Conservation (phyloP, 2,113 vertebrate genomes). For the Aptenodytes forsteri region DNA sequence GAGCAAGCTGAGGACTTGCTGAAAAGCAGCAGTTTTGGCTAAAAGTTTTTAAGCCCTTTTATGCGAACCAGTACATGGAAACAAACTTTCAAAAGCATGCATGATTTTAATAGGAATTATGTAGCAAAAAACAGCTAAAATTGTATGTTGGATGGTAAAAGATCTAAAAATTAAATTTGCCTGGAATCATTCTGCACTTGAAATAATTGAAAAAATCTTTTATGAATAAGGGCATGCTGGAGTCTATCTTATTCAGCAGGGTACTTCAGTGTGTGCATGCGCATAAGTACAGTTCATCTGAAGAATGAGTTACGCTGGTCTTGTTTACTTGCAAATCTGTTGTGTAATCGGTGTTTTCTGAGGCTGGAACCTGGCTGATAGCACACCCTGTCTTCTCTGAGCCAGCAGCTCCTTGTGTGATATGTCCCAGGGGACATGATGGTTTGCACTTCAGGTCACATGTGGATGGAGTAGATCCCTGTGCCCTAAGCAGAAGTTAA, state of each 20-base stretch:
- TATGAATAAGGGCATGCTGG: not conserved
- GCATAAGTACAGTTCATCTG: not conserved
- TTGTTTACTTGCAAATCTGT: not conserved
- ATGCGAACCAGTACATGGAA: not conserved
- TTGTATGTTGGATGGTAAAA: not conserved
- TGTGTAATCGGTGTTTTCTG: not conserved
- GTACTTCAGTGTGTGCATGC: not conserved
- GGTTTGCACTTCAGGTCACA: not conserved
- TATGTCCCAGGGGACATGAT: not conserved
- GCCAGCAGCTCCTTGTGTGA: not conserved
- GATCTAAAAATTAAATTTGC: not conserved
- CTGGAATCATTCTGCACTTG: not conserved
- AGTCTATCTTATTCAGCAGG: not conserved
- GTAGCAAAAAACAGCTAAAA: not conserved
- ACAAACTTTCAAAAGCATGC: not conserved
- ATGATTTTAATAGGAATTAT: not conserved
- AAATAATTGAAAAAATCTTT: not conserved
- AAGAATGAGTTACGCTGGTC: not conserved
- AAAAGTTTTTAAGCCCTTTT: not conserved
- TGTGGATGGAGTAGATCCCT: not conserved
- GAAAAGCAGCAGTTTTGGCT: not conserved
- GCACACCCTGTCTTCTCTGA: not conserved
- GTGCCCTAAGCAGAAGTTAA: not conserved
- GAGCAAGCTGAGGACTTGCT: not conserved
- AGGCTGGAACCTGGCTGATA: not conserved